phyloP scores from a whole-genome alignment of 2,797 vertebrate species.

The Mallotus villosus region DNA sequence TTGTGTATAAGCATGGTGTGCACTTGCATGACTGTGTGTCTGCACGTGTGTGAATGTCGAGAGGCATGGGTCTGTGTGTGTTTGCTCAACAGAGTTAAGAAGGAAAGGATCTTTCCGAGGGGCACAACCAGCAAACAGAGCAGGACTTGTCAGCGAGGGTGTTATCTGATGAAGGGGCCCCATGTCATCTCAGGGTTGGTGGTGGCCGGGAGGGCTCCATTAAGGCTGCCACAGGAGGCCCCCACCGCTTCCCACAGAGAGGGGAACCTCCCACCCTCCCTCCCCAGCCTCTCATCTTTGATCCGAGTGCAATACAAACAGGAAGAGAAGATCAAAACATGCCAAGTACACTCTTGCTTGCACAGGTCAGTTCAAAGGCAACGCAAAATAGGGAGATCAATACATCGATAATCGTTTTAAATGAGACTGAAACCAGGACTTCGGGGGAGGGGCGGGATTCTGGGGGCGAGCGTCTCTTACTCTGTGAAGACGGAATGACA shows the following conservation, averaged over 20 bases:
- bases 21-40: not conserved
- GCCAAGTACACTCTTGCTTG: constrained; percentile 19
- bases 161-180: constrained; percentile 64
- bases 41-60: not conserved
- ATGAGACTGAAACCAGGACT: constrained; percentile 25
- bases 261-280: constrained; percentile 19
- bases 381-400: constrained; percentile 26
- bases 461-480: constrained; percentile 9
- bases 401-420: constrained; percentile 25
- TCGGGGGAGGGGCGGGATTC: not conserved
- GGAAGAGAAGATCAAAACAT: constrained; percentile 30
- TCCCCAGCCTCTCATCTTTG: constrained; percentile 35
- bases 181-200: constrained; percentile 28
- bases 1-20: not conserved
- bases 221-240: constrained; percentile 48
- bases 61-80: constrained; percentile 10
- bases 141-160: constrained; percentile 38
- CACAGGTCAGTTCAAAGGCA: constrained; percentile 28
- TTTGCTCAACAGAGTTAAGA: constrained; percentile 1
- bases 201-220: constrained; percentile 38
- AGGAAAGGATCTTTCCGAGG: constrained; percentile 23
- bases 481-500: not conserved
- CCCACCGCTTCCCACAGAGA: constrained; percentile 23
- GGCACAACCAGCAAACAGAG: constrained; percentile 27
- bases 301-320: constrained; percentile 49